phyloP scores from a whole-genome alignment of 2,113 vertebrate genomes.

The Pardalotus punctatus region DNA sequence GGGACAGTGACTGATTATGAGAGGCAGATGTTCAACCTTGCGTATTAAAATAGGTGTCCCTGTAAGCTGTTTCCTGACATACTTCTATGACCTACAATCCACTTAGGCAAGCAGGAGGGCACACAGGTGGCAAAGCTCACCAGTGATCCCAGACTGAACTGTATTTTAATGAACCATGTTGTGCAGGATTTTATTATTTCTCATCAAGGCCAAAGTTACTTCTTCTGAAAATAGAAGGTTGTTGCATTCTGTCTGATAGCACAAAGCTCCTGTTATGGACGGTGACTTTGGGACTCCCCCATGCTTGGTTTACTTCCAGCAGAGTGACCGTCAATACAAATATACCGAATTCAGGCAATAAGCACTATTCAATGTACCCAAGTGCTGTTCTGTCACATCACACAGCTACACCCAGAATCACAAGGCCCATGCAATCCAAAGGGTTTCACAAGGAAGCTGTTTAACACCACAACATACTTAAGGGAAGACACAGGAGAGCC shows the following conservation, averaged over 20 bases:
- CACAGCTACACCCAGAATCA: background rate
- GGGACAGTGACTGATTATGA: background rate
- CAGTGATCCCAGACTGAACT: background rate
- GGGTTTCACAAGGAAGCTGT: background rate
- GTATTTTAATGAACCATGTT: background rate
- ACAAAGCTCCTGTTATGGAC: accelerated
- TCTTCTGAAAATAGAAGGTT: background rate
- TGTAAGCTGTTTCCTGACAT: background rate
- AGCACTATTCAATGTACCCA: background rate
- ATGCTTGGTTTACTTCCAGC: background rate
- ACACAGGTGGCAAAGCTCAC: background rate
- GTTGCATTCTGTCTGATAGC: background rate
- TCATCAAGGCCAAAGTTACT: background rate
- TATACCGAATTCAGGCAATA: background rate
- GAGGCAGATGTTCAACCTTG: background rate
- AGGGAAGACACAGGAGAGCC: background rate
- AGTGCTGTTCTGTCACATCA: accelerated
- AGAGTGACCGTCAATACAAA: background rate
- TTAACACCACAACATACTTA: background rate
- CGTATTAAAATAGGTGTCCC: accelerated
- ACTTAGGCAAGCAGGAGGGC: background rate
- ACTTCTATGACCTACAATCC: background rate
- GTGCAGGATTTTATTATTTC: background rate
- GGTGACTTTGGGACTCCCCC: background rate
- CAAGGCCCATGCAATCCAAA: accelerated